phyloP scores from a whole-genome alignment of 1,140 invertebrate genomes.

The Sesamia nonagrioides region DNA sequence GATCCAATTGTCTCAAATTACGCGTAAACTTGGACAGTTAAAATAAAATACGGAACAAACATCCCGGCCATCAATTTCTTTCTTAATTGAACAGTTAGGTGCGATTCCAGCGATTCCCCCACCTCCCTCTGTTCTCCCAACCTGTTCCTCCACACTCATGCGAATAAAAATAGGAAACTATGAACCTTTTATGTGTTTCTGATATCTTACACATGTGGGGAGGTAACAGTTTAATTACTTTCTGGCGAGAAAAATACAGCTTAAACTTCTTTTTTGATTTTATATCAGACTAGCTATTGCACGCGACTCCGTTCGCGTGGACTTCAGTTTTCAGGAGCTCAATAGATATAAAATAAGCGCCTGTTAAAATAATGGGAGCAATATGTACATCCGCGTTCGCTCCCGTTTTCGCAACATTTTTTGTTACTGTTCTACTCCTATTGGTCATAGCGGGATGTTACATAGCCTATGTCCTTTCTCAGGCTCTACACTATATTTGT shows the following conservation, averaged over 20 bases:
- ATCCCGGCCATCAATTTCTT: constrained; percentile 47
- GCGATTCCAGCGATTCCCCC: constrained; percentile 8
- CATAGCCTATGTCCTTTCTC: no score
- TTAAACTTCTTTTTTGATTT: constrained; percentile 22
- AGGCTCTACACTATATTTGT: no score
- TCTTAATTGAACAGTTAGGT: constrained; percentile 53
- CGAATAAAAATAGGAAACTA: constrained; percentile 51
- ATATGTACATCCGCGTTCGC: no score
- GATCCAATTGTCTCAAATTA: constrained; percentile 47
- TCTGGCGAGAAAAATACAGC: not conserved
- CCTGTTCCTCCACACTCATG: not conserved
- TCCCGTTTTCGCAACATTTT: no score
- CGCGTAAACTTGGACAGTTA: constrained; percentile 50
- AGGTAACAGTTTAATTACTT: constrained; percentile 36
- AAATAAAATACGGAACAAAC: constrained; percentile 53
- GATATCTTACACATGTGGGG: constrained; percentile 33
- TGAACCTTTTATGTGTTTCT: constrained; percentile 43
- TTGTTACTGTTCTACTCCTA: no score
- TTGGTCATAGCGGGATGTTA: no score
- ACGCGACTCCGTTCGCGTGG: no score
- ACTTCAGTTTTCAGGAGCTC: no score
- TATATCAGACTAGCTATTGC: no score
- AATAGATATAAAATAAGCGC: no score
- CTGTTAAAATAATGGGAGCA: no score
- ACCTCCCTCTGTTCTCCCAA: not conserved